Evolutionary conservation across 1,140 invertebrate species (phyloP).

Genomic region (Aphaenogaster ashmeadi): DNA sequence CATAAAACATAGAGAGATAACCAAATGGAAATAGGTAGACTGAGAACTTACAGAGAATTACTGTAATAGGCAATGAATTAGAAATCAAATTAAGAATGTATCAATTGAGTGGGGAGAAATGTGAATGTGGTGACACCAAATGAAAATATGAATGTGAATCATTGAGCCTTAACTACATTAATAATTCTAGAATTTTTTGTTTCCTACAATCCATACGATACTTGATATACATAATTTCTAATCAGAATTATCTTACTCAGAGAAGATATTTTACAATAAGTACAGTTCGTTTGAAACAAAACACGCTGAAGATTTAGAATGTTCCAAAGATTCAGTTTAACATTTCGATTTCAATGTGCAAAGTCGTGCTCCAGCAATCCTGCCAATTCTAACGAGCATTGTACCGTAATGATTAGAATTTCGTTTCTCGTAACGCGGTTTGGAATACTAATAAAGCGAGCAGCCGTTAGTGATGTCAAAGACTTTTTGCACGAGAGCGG

Average conservation of each 20-base stretch:
- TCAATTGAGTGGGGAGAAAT: too few relatives aligned
- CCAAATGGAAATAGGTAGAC: too few relatives aligned
- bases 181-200: neutral
- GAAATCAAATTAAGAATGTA: too few relatives aligned
- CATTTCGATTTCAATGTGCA: neutral
- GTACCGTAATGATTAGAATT: slow-evolving; percentile 60
- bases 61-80: too few relatives aligned
- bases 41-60: too few relatives aligned
- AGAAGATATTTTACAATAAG: neutral
- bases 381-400: slow-evolving; percentile 9
- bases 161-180: too few relatives aligned
- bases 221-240: neutral
- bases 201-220: neutral
- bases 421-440: slow-evolving; percentile 46
- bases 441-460: slow-evolving; percentile 70
- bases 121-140: too few relatives aligned
- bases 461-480: slow-evolving; percentile 71
- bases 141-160: too few relatives aligned
- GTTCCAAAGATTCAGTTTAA: neutral
- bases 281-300: neutral
- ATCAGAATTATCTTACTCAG: neutral
- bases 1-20: too few relatives aligned
- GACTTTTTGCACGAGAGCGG: slow-evolving; percentile 61
- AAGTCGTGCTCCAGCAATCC: neutral
- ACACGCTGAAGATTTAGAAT: neutral